phyloP scores from a whole-genome alignment of 2,113 vertebrate genomes.

The Scomber scombrus region DNA sequence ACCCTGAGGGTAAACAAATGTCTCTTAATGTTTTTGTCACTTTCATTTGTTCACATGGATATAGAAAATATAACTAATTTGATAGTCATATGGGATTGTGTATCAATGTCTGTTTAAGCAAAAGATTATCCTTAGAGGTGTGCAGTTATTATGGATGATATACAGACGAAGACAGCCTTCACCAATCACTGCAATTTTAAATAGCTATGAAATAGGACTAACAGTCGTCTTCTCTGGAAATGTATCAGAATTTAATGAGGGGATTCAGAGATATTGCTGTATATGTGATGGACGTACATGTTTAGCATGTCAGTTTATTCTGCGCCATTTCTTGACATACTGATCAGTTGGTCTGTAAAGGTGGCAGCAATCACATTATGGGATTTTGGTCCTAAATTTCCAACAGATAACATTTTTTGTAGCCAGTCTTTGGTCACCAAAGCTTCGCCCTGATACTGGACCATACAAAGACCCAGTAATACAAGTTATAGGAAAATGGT shows the following conservation, averaged over 20 bases:
- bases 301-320: too few relatives aligned
- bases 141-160: neutral
- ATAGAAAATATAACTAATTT: conserved; percentile 5
- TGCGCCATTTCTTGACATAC: too few relatives aligned
- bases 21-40: conserved; percentile 16
- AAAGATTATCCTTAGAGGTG: neutral
- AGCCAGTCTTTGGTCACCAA: too few relatives aligned
- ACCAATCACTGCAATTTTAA: neutral
- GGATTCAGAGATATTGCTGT: neutral
- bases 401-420: too few relatives aligned
- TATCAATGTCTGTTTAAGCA: neutral
- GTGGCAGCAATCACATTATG: too few relatives aligned
- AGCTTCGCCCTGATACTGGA: too few relatives aligned
- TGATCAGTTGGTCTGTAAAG: too few relatives aligned
- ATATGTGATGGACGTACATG: neutral
- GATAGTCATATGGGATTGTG: conserved; percentile 1
- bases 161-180: neutral
- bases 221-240: neutral
- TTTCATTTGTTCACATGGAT: conserved; percentile 22
- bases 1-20: conserved; percentile 51
- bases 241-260: neutral
- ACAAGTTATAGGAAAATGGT: too few relatives aligned
- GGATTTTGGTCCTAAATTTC: too few relatives aligned
- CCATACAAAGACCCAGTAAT: too few relatives aligned
- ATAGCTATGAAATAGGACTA: neutral